A percentile compares a stretch with the other conserved stretches of the same genome.
Conservation (phyloP, 2,797 vertebrate genomes). For the Setipinna tenuifilis region DNA sequence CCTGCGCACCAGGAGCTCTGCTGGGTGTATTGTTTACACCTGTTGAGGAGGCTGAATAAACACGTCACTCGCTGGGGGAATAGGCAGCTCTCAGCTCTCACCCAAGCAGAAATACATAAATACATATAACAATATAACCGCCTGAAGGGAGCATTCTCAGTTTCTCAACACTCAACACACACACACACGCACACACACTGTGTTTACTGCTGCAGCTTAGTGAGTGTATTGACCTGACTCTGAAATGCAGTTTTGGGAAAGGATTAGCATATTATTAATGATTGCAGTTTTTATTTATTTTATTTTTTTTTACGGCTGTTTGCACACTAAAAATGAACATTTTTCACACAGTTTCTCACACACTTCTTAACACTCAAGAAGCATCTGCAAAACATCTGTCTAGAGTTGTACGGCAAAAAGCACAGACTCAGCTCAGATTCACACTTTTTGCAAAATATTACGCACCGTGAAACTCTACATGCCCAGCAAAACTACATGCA, state of each 20-base stretch:
- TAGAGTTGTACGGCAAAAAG: no score
- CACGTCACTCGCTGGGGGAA: slow-evolving; percentile 68
- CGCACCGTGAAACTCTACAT: no score
- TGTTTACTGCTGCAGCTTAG: background rate
- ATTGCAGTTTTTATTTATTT: no score
- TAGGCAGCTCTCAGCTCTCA: slow-evolving; percentile 43
- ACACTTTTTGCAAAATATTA: no score
- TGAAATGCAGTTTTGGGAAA: background rate
- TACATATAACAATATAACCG: slow-evolving; percentile 28
- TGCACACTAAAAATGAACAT: no score
- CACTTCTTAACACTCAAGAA: no score
- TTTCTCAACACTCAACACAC: background rate
- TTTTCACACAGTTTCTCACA: no score
- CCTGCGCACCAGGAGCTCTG: slow-evolving; percentile 58
- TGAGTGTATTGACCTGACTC: background rate
- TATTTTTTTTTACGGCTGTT: no score
- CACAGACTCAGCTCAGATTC: no score
- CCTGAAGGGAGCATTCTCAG: background rate
- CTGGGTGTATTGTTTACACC: slow-evolving; percentile 65
- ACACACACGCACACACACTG: no score
- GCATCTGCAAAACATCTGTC: no score
- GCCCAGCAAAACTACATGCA: no score
- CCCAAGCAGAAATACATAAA: background rate
- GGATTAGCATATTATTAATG: background rate
- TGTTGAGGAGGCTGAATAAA: slow-evolving; percentile 69